phyloP scores from a whole-genome alignment of 37 sponge, comb jelly and placozoan genomes.

The Mnemiopsis leidyi region DNA sequence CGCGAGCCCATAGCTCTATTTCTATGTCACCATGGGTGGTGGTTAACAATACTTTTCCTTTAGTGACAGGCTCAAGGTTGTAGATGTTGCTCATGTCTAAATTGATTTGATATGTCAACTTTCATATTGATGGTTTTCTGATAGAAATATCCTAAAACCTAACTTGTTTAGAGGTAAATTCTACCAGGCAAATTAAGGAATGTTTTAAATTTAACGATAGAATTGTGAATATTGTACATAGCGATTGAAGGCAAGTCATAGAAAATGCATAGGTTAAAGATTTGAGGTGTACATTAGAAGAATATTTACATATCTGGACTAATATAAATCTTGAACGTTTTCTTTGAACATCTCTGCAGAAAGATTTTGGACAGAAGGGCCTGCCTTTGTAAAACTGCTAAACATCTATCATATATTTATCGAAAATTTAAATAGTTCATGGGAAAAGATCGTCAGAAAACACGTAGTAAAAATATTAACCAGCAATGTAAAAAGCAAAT shows the following conservation, averaged over 20 bases:
- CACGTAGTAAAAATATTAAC: neutral
- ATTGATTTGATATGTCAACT: neutral
- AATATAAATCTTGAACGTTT: neutral
- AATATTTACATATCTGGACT: neutral
- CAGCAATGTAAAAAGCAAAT: neutral
- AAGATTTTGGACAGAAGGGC: neutral
- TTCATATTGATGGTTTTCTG: no score
- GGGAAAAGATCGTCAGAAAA: neutral
- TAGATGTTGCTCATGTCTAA: slow-evolving; percentile 90
- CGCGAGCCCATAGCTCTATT: slow-evolving; percentile 95
- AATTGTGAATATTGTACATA: no score
- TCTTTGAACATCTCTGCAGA: no score
- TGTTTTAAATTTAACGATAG: no score
- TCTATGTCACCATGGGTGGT: slow-evolving; percentile 92
- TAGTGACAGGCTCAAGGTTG: slow-evolving; percentile 92
- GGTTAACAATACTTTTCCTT: slow-evolving; percentile 87
- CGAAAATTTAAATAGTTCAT: neutral
- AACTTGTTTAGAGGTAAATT: no score
- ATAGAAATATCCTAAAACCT: no score
- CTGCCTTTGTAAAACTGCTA: neutral
- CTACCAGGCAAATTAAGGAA: no score
- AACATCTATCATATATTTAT: neutral
- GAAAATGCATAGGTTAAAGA: neutral
- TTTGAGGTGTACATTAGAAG: neutral
- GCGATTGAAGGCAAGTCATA: no score